These are phyloP conservation scores for Micromussa lordhowensis DNA, from an alignment of 92 coral and sea anemone species.

Conservation along the genomic window DNA sequence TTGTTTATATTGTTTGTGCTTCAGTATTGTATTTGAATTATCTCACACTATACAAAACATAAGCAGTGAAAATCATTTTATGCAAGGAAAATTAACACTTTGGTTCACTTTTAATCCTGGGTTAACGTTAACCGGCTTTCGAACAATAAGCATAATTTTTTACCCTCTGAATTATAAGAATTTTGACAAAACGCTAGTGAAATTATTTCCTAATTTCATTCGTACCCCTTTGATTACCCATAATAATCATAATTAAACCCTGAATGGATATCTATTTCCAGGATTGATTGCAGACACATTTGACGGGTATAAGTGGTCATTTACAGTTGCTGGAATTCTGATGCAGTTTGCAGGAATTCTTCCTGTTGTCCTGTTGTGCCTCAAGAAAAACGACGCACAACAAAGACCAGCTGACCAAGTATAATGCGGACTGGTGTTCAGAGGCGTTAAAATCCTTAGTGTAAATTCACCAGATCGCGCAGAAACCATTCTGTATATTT, in stretches of 20 bases:
- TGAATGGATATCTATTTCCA: background rate
- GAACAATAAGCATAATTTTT: too few relatives aligned
- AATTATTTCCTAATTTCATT: too few relatives aligned
- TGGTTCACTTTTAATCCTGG: too few relatives aligned
- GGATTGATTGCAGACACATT: slow-evolving; percentile 32
- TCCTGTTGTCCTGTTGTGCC: slow-evolving; percentile 16
- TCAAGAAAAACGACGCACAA: background rate
- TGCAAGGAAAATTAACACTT: too few relatives aligned
- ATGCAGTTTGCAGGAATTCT: slow-evolving; percentile 30
- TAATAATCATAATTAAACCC: background rate
- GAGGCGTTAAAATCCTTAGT: background rate
- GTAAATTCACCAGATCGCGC: background rate
- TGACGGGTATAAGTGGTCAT: slow-evolving; percentile 31
- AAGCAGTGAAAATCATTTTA: too few relatives aligned
- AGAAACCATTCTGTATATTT: background rate
- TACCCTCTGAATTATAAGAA: too few relatives aligned
- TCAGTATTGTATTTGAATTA: too few relatives aligned
- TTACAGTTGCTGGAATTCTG: slow-evolving; percentile 36
- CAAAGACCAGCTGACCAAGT: background rate
- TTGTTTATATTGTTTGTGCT: too few relatives aligned
- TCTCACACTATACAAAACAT: too few relatives aligned
- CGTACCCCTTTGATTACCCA: too few relatives aligned
- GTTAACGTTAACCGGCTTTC: too few relatives aligned
- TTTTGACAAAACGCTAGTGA: too few relatives aligned
- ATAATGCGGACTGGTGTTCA: background rate